A percentile compares a stretch with the other conserved stretches of the same genome.
These are phyloP conservation scores for Dascillus cervinus DNA, from an alignment of 2,888 invertebrate species.

Conservation along the genomic window DNA sequence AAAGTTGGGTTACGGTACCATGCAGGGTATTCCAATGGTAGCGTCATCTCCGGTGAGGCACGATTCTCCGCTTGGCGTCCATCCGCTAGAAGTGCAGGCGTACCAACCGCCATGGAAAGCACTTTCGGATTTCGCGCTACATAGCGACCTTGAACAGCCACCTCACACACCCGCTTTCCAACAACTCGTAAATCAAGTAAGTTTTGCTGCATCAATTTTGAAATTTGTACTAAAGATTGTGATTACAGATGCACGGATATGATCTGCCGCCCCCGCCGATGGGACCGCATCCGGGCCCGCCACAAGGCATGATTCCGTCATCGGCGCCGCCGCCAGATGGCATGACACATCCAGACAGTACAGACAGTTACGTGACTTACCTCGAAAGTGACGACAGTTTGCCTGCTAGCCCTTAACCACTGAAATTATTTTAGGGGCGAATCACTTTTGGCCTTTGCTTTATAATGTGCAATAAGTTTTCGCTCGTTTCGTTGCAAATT, in stretches of 20 bases:
- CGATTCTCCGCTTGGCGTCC: constrained; percentile 79
- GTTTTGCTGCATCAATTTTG: constrained; percentile 8
- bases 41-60: constrained; percentile 90
- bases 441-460: constrained; percentile 16
- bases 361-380: constrained; percentile 88
- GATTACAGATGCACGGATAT: constrained; percentile 82
- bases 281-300: constrained; percentile 47
- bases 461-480: constrained; percentile 11
- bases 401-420: constrained; percentile 62
- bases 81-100: constrained; percentile 82
- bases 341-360: constrained; percentile 70
- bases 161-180: constrained; percentile 88
- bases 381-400: constrained; percentile 82
- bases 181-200: constrained; percentile 91
- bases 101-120: constrained; percentile 99
- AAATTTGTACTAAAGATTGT: constrained; percentile 7
- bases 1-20: constrained; percentile 85
- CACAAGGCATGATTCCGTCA: constrained; percentile 47
- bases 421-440: constrained; percentile 7
- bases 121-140: constrained; percentile 89
- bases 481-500: not conserved
- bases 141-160: constrained; percentile 83
- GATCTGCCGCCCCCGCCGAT: constrained; percentile 52
- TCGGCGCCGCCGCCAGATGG: constrained; percentile 54
- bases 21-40: constrained; percentile 97